A percentile compares a stretch with the other conserved stretches of the same genome.
Conservation (phyloP, 2,888 invertebrate species). For the Pheosia gnoma region DNA sequence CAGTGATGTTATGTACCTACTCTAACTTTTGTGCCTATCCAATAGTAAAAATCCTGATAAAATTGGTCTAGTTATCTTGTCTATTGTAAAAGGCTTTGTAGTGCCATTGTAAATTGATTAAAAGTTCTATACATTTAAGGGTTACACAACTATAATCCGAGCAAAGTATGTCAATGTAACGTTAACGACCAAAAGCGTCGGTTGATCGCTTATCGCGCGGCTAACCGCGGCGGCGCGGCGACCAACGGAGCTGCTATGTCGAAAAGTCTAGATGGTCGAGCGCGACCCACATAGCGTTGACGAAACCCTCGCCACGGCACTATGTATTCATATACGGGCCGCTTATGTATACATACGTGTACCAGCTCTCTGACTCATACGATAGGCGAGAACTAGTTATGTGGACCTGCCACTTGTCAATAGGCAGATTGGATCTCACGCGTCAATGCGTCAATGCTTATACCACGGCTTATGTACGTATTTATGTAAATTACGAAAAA, state of each 20-base stretch:
- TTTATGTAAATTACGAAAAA: not conserved
- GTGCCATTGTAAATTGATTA: no score
- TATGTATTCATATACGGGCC: conserved; percentile 45
- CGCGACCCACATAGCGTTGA: conserved; percentile 66
- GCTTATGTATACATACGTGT: conserved; percentile 39
- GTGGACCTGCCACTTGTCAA: conserved; percentile 26
- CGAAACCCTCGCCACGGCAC: conserved; percentile 52
- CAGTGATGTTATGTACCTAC: no score
- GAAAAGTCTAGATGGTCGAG: conserved; percentile 64
- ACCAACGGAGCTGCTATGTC: conserved; percentile 51
- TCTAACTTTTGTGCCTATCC: no score
- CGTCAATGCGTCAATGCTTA: conserved; percentile 20
- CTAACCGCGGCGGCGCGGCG: conserved; percentile 26
- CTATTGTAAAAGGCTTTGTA: no score
- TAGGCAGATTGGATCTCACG: conserved; percentile 10
- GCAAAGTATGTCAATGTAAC: conserved; percentile 61
- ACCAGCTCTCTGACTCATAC: conserved; percentile 44
- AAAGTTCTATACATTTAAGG: not conserved
- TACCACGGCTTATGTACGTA: not conserved
- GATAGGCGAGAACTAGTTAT: conserved; percentile 22
- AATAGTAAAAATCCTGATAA: no score
- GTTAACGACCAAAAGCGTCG: conserved; percentile 59
- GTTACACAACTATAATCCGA: conserved; percentile 20
- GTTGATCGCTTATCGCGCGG: conserved; percentile 50
- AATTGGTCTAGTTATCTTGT: no score